Evolutionary conservation across 2,888 invertebrate species (phyloP), one percentile per base, ranked within the genome.

Genomic region (Tachina fera): DNA sequence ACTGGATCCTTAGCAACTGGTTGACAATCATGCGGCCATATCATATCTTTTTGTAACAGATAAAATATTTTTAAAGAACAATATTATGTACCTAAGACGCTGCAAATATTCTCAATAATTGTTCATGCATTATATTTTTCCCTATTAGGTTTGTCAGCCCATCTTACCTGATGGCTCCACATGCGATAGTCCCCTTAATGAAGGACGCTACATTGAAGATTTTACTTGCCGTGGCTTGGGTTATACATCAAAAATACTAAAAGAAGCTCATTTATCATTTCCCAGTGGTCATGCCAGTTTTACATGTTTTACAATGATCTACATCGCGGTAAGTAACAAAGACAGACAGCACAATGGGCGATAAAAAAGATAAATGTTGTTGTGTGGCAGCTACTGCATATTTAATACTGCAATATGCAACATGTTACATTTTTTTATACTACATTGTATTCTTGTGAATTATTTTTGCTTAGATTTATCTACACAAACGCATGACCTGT

Each of bases 221-320:
- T 98, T 96, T 93, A 94, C 93, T 11, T 97, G 97, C 89, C 90
- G 91, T 39, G 93, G 93, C 14, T 92, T 92, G 0, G 93, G 94
- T 81, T 89, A 92, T 58, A 90, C 91, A 22, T 92, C 94, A 86
- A 91, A 93, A 90, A 92, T 95, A 71, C 92, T 96, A 87, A 96
- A 96, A 90, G 96, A 97, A 91, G 94, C 96, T 94, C 94, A 96
- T 89, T 94, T 98, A 82, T 98, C 97, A 16, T 98, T 98, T 93
- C 97, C 97, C 77, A 97, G 97, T 87, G 98, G 98, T 19, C 98
- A 98, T 93, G 96, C 97, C 14, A 97, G 97, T 13, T 97, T 97
- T 93, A 96, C 97, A 11, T 96, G 96, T 87, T 97, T 96, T 90
- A 95, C 96, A 60, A 97, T 97, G 97, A 92, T 97, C 75, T 97